A percentile compares a stretch with the other conserved stretches of the same genome.
These are phyloP conservation scores for Microtus richardsoni DNA, from an alignment of 2,113 vertebrate species.

Conservation along the genomic window DNA sequence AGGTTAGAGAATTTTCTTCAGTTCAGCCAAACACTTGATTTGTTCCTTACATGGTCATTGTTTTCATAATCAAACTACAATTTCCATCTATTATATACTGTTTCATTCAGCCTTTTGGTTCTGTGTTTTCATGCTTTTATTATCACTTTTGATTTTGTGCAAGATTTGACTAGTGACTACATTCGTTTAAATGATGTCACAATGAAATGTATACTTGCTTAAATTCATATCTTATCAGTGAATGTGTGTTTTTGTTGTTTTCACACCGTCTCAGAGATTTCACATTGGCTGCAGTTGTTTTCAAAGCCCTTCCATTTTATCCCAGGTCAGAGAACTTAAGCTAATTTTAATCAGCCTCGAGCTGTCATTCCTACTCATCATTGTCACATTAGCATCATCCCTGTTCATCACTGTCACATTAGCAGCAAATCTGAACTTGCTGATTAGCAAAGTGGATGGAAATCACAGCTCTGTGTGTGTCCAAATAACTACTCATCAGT, in stretches of 20 bases:
- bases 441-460: constrained; percentile 94
- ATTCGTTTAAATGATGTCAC: constrained; percentile 53
- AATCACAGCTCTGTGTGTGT: constrained; percentile 90
- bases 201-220: constrained; percentile 37
- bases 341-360: constrained; percentile 94
- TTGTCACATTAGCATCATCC: constrained; percentile 92
- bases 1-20: not conserved
- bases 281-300: not conserved
- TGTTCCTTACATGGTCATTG: not conserved
- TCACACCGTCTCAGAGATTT: constrained; percentile 48
- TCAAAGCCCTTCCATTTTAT: constrained; percentile 58
- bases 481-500: constrained; percentile 89
- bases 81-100: constrained; percentile 33
- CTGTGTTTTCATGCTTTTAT: constrained; percentile 33
- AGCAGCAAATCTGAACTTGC: constrained; percentile 89
- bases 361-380: constrained; percentile 91
- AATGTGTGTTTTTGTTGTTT: constrained; percentile 68
- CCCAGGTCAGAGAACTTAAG: constrained; percentile 81
- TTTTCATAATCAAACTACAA: constrained; percentile 31
- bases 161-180: constrained; percentile 60
- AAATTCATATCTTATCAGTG: constrained; percentile 62
- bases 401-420: constrained; percentile 91
- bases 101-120: constrained; percentile 51
- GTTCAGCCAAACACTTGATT: not conserved
- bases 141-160: constrained; percentile 57